Conservation (phyloP, 1,140 invertebrate genomes). For the Drosophila funebris region DNA sequence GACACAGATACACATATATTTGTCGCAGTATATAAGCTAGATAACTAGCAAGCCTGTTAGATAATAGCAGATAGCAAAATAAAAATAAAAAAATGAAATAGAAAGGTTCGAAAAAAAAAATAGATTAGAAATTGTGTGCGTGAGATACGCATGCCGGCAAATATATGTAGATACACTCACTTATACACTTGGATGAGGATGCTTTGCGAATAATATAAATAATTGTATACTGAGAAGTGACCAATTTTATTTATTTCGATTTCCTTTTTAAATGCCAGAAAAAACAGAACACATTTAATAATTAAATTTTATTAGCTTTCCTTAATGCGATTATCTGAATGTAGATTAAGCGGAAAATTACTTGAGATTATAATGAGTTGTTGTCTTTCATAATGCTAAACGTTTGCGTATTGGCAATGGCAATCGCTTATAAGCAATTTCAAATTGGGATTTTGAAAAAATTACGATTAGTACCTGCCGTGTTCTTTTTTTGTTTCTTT, state of each 20-base stretch:
- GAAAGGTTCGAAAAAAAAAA: slow-evolving; percentile 46
- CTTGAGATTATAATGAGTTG: neutral
- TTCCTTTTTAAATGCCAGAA: neutral
- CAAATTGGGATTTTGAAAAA: neutral
- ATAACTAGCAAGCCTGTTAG: slow-evolving; percentile 57
- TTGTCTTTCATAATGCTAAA: neutral
- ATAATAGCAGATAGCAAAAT: slow-evolving; percentile 57
- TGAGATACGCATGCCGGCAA: slow-evolving; percentile 30
- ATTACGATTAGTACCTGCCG: neutral
- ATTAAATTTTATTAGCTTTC: slow-evolving; percentile 3
- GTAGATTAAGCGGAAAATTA: slow-evolving; percentile 28
- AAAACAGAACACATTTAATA: slow-evolving; percentile 1
- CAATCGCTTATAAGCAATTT: neutral
- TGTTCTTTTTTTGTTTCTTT: slow-evolving; percentile 18
- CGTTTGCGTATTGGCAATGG: neutral
- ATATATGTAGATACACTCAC: slow-evolving; percentile 4
- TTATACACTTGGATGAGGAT: neutral
- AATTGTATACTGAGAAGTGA: slow-evolving; percentile 7
- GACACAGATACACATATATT: slow-evolving; percentile 2
- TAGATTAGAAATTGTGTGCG: slow-evolving; percentile 39
- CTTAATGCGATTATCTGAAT: slow-evolving; percentile 7
- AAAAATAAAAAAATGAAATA: slow-evolving; percentile 1
- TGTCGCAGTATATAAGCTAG: slow-evolving; percentile 34
- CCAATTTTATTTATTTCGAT: slow-evolving; percentile 38
- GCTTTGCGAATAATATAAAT: slow-evolving; percentile 42